Base-by-base conservation (phyloP, 2,888 invertebrate genomes). In the Emmelina monodactyla region DNA sequence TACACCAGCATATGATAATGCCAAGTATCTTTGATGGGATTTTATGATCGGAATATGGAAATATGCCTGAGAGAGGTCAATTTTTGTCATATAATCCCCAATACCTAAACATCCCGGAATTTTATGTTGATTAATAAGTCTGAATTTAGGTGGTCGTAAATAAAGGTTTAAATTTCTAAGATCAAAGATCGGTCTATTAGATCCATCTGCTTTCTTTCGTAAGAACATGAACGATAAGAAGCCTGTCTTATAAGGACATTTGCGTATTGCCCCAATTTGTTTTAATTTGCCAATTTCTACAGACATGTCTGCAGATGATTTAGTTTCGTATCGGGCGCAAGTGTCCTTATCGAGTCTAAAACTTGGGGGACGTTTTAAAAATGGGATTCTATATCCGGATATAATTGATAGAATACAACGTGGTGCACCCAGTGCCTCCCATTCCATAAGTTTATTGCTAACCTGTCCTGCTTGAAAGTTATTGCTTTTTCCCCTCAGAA, bases 11-110 rank as follows among this genome's bases (percentile, higher is more conserved):
- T 28, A 33, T 22, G 14, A 13, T 2, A 38, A 16, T 3, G n/a
- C n/a, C 7, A 38, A 29, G 14, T 25, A 38, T 14, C 29, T 25
- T 14, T 22, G 32, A 22, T 38, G 34, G 9, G 15, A 3, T n/a
- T 28, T 13, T 2, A 10, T 11, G 10, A 40, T 31, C 10, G 35
- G 31, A 14, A 40, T 29, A 16, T 40, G 40, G 25, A 37, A 40
- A 19, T 37, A 35, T 19, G 40, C 40, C 11, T 35, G 30, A 10
- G 33, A 33, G 2, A 37, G 4, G 19, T 40, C 37, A 9, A 40
- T 37, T 31, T 37, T 40, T 2, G 22, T 28, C 19, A 40, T 14
- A 9, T 7, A 40, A 15, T 39, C 40, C n/a, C 15, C 15, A 6
- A 3, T 3, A 12, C 37, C 22, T 9, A 37, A 10, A n/a, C 28